These are phyloP conservation scores for Linhomoeus sp. DNA, from an alignment of 2,888 invertebrate species.

Conservation along the genomic window DNA sequence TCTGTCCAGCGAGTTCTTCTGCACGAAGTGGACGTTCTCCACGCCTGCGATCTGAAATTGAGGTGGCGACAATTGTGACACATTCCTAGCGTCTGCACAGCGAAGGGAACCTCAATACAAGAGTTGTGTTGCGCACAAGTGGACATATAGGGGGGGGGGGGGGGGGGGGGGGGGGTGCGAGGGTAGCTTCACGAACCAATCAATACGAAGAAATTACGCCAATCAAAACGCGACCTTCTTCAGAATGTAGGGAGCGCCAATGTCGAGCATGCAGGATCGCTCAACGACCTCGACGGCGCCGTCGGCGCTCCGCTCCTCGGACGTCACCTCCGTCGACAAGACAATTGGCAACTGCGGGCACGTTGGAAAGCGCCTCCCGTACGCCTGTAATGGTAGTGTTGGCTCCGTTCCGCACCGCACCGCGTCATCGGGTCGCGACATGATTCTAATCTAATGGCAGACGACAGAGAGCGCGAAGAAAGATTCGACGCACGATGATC, in stretches of 20 bases:
- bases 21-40: conserved; percentile 69
- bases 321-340: conserved; percentile 57
- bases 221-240: conserved; percentile 49
- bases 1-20: conserved; percentile 64
- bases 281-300: conserved; percentile 57
- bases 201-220: no score
- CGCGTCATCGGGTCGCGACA: no score
- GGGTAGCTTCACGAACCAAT: no score
- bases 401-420: no score
- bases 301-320: conserved; percentile 54
- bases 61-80: no score
- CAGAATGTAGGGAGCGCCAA: conserved; percentile 76
- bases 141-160: neutral
- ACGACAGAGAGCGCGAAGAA: neutral
- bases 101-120: no score
- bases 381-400: conserved; percentile 45
- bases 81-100: no score
- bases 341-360: conserved; percentile 87
- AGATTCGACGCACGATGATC: neutral
- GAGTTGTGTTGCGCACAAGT: no score
- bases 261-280: conserved; percentile 64
- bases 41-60: conserved; percentile 61
- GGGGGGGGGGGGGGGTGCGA: no score
- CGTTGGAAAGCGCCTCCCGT: conserved; percentile 73
- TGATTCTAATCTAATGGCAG: no score